These are phyloP conservation scores for Pardalotus punctatus DNA, from an alignment of 2,113 vertebrate species.

Conservation along the genomic window DNA sequence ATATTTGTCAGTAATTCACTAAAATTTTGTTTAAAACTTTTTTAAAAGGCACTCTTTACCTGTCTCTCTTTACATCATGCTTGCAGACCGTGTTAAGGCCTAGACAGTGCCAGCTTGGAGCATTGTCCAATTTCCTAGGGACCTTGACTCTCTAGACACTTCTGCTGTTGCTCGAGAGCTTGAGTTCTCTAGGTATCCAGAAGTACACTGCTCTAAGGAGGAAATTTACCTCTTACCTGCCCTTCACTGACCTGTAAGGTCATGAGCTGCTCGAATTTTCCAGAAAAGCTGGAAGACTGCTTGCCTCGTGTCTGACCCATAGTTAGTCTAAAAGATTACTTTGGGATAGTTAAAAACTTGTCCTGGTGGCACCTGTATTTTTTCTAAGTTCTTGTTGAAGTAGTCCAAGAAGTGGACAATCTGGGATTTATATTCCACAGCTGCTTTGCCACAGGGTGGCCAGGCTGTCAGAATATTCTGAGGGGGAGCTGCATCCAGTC, in stretches of 20 bases:
- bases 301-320: background rate
- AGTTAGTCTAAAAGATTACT: background rate
- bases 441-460: background rate
- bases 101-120: background rate
- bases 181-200: background rate
- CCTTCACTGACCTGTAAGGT: background rate
- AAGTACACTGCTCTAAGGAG: background rate
- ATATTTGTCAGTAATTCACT: background rate
- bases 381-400: background rate
- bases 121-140: background rate
- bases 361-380: background rate
- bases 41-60: rapidly evolving
- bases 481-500: background rate
- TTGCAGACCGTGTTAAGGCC: background rate
- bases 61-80: background rate
- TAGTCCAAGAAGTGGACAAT: background rate
- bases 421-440: background rate
- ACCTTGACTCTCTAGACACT: background rate
- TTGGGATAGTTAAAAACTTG: background rate
- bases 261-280: background rate
- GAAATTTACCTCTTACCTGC: background rate
- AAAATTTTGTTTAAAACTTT: background rate
- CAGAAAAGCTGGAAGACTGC: background rate
- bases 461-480: background rate
- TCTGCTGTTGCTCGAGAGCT: background rate